Conservation (phyloP, 1,140 invertebrate genomes). For the Cotesia chilonis region DNA sequence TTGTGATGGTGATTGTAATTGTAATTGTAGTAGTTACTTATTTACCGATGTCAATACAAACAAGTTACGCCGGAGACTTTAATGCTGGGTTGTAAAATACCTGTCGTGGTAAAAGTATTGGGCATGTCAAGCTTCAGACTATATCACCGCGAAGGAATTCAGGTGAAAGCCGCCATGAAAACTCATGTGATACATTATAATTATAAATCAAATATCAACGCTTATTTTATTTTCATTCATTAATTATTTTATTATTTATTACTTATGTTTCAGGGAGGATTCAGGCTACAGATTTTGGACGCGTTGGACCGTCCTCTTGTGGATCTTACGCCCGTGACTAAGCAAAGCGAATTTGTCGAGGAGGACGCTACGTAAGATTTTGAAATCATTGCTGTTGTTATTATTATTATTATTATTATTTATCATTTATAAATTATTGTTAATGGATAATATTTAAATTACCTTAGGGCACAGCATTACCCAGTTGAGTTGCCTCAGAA, state of each 20-base stretch:
- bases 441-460: conserved; percentile 10
- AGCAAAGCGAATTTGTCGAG: conserved; percentile 80
- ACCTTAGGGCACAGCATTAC: conserved; percentile 79
- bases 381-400: background rate
- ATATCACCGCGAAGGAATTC: conserved; percentile 30
- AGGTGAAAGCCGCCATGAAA: conserved; percentile 33
- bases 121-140: no score
- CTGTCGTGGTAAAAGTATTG: conserved; percentile 6
- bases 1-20: no score
- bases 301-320: conserved; percentile 80
- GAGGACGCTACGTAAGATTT: conserved; percentile 78
- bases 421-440: conserved; percentile 5
- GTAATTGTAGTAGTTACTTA: no score
- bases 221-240: background rate
- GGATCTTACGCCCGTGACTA: conserved; percentile 83
- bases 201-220: background rate
- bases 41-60: no score
- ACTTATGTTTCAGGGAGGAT: conserved; percentile 77
- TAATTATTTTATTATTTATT: background rate
- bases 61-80: no score
- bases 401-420: background rate
- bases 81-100: conserved; percentile 2
- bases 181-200: conserved; percentile 1
- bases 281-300: conserved; percentile 84
- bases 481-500: conserved; percentile 80